These are phyloP conservation scores for Dendrolimus kikuchii DNA, from an alignment of 1,140 invertebrate genomes.

Conservation along the genomic window DNA sequence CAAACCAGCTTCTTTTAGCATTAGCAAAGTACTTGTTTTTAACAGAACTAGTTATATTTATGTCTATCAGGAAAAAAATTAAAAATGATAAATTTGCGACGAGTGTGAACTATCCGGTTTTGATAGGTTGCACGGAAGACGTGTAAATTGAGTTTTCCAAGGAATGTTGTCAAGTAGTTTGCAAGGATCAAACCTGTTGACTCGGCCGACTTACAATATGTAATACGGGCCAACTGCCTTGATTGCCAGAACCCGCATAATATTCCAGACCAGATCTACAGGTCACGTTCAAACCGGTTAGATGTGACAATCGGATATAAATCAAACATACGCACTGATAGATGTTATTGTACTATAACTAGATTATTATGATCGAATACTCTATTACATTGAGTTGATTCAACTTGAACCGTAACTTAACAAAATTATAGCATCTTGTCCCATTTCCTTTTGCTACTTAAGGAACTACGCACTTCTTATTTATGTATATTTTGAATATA, in stretches of 20 bases:
- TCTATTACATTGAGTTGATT: no score
- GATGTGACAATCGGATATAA: slow-evolving; percentile 52
- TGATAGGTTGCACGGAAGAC: not conserved
- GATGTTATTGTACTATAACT: slow-evolving; percentile 13
- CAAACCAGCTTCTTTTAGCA: no score
- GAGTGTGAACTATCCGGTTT: no score
- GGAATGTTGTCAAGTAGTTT: slow-evolving; percentile 34
- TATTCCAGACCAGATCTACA: slow-evolving; percentile 45
- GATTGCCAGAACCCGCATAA: slow-evolving; percentile 52
- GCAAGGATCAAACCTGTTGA: slow-evolving; percentile 55
- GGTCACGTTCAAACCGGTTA: slow-evolving; percentile 39
- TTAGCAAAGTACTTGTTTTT: no score
- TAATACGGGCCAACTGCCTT: slow-evolving; percentile 48
- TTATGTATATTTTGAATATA: no score
- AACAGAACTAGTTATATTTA: no score
- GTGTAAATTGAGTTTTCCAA: slow-evolving; percentile 15
- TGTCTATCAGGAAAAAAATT: no score
- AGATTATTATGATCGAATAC: slow-evolving; percentile 1
- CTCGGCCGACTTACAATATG: slow-evolving; percentile 44
- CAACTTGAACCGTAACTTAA: no score
- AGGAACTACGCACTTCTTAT: no score
- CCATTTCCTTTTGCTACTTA: no score
- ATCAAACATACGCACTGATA: slow-evolving; percentile 29
- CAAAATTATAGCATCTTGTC: no score
- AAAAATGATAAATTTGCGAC: no score